phyloP scores from a whole-genome alignment of 2,888 invertebrate species.

The Metalampra italica region DNA sequence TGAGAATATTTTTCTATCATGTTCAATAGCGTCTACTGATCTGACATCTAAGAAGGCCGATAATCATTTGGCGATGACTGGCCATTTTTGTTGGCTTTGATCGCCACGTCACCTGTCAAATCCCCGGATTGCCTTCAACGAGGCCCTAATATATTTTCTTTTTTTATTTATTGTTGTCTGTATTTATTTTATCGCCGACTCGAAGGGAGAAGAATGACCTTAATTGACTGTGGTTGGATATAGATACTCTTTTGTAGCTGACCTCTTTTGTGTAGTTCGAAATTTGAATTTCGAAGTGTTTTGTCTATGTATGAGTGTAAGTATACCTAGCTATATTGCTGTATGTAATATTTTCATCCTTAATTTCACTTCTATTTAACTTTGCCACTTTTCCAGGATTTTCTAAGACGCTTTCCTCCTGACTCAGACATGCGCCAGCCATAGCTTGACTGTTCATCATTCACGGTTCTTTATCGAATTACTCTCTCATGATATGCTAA shows the following conservation, averaged over 20 bases:
- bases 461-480: too few relatives aligned
- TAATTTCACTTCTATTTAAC: too few relatives aligned
- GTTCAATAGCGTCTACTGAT: constrained; percentile 36
- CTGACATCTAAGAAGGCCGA: constrained; percentile 44
- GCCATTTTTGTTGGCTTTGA: constrained; percentile 50
- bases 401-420: too few relatives aligned
- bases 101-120: constrained; percentile 66
- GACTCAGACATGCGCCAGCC: too few relatives aligned
- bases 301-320: not conserved
- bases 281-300: constrained; percentile 15
- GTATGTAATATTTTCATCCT: too few relatives aligned
- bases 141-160: constrained; percentile 27
- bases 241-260: constrained; percentile 20
- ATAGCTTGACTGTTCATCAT: too few relatives aligned
- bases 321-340: too few relatives aligned
- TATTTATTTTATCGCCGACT: constrained; percentile 53
- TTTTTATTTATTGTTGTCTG: constrained; percentile 44
- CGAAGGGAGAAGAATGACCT: constrained; percentile 36
- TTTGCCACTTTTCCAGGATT: too few relatives aligned
- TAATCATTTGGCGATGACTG: constrained; percentile 67
- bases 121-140: constrained; percentile 51
- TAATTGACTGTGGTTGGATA: constrained; percentile 45
- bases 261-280: constrained; percentile 14
- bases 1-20: constrained; percentile 27
- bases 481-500: too few relatives aligned